A percentile compares a stretch with the other conserved stretches of the same genome.
These are phyloP conservation scores for Nezara viridula DNA, from an alignment of 2,888 invertebrate species.

Conservation along the genomic window DNA sequence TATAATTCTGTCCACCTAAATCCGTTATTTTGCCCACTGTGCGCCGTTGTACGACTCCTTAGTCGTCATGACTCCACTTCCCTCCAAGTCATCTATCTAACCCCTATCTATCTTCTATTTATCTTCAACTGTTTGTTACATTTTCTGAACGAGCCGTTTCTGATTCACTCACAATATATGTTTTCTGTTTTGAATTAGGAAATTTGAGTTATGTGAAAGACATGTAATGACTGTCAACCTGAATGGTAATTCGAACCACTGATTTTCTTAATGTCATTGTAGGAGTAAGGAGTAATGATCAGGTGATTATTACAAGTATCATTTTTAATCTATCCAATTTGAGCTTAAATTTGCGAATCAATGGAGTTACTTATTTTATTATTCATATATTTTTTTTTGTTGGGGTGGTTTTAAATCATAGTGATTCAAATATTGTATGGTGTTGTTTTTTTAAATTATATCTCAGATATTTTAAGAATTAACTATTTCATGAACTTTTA, in stretches of 20 bases:
- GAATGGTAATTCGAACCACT: not conserved
- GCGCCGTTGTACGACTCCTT: no score
- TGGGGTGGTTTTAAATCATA: no score
- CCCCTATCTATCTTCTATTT: no score
- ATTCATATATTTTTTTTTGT: no score
- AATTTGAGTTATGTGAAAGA: not conserved
- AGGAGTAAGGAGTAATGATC: not conserved
- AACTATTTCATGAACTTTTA: no score
- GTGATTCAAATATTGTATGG: no score
- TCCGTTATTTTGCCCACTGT: no score
- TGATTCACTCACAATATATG: not conserved
- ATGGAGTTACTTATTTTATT: not conserved
- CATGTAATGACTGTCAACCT: not conserved
- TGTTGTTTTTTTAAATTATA: no score
- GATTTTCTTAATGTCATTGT: not conserved
- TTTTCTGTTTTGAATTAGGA: not conserved
- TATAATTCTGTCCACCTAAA: no score
- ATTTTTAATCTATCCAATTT: not conserved
- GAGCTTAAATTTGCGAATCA: not conserved
- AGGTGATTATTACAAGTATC: not conserved
- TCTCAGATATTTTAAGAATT: no score
- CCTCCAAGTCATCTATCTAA: no score
- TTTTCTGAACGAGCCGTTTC: not conserved
- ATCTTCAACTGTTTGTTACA: not conserved
- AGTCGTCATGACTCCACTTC: no score